A percentile compares a stretch with the other conserved stretches of the same genome.
Conservation (phyloP, 2,888 invertebrate species). For the Helleia helle region DNA sequence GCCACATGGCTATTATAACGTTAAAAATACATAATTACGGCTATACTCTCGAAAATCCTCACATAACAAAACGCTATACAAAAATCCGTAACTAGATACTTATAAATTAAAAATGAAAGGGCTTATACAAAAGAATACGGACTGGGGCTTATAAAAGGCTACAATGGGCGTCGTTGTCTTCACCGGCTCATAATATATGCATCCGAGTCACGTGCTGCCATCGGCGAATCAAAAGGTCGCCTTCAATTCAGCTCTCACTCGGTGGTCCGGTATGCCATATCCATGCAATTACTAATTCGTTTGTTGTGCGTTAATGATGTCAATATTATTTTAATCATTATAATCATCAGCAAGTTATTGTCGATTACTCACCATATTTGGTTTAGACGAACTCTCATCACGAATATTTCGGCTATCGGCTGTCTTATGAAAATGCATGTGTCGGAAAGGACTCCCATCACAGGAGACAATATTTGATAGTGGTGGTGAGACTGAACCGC, state of each 20-base stretch:
- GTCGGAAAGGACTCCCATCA: too few relatives aligned
- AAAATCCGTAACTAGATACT: conserved; percentile 3
- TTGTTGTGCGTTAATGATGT: neutral
- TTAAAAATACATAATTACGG: too few relatives aligned
- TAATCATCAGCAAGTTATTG: too few relatives aligned
- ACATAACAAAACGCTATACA: neutral
- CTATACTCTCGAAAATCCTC: too few relatives aligned
- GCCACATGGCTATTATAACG: too few relatives aligned
- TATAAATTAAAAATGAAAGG: conserved; percentile 3
- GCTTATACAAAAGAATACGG: neutral
- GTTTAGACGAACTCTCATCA: too few relatives aligned
- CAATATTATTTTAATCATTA: too few relatives aligned
- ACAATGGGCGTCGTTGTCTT: conserved; percentile 42
- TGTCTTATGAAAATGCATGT: too few relatives aligned
- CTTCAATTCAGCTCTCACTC: conserved; percentile 36
- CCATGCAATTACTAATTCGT: conserved; percentile 13
- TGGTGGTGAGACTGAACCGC: too few relatives aligned
- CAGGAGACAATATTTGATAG: too few relatives aligned
- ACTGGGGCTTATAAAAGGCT: neutral
- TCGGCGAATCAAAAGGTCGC: conserved; percentile 51
- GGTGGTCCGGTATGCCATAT: conserved; percentile 47
- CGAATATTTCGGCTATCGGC: too few relatives aligned
- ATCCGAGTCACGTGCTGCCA: conserved; percentile 31
- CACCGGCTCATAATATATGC: conserved; percentile 53
- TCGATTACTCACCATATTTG: too few relatives aligned